phyloP scores from a whole-genome alignment of 1,140 invertebrate genomes.

The Lepidurus packardi region DNA sequence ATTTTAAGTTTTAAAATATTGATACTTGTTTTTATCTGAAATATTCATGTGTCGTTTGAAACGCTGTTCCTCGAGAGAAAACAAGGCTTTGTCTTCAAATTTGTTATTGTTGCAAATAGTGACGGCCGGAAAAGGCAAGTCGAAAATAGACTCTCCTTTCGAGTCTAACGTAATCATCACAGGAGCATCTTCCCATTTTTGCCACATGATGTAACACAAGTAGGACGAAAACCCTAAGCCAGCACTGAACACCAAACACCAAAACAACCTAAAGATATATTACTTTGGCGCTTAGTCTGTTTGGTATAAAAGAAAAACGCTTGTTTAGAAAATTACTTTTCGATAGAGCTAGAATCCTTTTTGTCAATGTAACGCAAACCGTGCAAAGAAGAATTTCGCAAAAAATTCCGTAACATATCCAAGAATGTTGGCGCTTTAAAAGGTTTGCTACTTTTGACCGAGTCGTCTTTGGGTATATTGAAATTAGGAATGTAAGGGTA shows the following conservation, averaged over 20 bases:
- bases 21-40: too few relatives aligned
- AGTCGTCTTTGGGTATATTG: too few relatives aligned
- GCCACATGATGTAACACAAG: slow-evolving; percentile 26
- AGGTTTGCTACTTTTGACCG: too few relatives aligned
- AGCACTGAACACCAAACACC: not conserved
- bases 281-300: not conserved
- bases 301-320: too few relatives aligned
- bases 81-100: slow-evolving; percentile 41
- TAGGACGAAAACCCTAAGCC: not conserved
- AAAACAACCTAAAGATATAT: not conserved
- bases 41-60: too few relatives aligned
- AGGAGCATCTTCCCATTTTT: slow-evolving; percentile 30
- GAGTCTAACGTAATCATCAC: slow-evolving; percentile 50
- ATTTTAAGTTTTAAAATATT: too few relatives aligned
- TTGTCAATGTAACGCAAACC: not conserved
- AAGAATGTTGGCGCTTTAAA: too few relatives aligned
- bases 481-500: too few relatives aligned
- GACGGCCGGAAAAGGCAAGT: slow-evolving; percentile 62
- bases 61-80: too few relatives aligned
- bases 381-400: not conserved
- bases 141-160: slow-evolving; percentile 61
- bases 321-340: not conserved
- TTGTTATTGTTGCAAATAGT: slow-evolving; percentile 61
- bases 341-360: not conserved
- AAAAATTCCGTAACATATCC: not conserved